These are phyloP conservation scores for Sweltsa coloradensis DNA, from an alignment of 1,140 invertebrate species.

Conservation along the genomic window DNA sequence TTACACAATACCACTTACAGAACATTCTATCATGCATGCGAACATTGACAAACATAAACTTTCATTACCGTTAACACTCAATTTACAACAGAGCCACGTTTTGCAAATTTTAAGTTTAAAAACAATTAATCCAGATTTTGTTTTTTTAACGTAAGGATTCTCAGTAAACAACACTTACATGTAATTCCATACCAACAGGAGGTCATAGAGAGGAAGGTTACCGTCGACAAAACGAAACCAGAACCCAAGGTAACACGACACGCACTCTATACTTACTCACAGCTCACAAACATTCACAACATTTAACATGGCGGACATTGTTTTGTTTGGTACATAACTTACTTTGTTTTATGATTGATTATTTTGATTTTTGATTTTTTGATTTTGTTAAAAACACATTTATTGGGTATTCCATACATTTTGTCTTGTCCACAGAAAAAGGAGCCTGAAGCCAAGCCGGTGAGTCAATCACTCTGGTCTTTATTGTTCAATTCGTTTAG, in stretches of 20 bases:
- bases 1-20: slow-evolving; percentile 1
- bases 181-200: slow-evolving; percentile 9
- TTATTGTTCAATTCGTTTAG: no score
- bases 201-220: slow-evolving; percentile 11
- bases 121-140: not conserved
- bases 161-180: not conserved
- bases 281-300: no score
- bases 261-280: no score
- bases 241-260: slow-evolving; percentile 16
- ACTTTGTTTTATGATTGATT: no score
- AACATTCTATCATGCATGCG: not conserved
- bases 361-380: no score
- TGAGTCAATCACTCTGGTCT: no score
- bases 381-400: no score
- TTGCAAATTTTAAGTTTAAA: not conserved
- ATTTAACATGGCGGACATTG: no score
- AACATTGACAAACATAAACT: not conserved
- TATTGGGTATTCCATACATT: no score
- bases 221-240: slow-evolving; percentile 14
- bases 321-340: no score
- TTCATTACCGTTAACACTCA: not conserved
- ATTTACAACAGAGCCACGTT: not conserved
- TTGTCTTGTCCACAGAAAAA: slow-evolving; percentile 5
- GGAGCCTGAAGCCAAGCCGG: slow-evolving; percentile 13
- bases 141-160: not conserved